These are phyloP conservation scores for Lithophane semibrunnea DNA, from an alignment of 2,888 invertebrate species.

Conservation along the genomic window DNA sequence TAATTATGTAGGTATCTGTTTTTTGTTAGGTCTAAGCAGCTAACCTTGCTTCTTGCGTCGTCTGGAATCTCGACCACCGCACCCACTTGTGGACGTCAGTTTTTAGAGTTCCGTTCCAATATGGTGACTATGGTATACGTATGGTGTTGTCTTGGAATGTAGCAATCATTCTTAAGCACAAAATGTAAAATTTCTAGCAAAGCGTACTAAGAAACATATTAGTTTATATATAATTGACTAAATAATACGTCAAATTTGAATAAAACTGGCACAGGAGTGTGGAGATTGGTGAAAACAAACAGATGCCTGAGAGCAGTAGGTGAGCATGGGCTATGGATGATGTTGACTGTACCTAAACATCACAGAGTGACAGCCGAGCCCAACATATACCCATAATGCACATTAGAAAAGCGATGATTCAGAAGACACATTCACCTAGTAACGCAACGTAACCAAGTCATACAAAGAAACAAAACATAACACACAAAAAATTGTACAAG, in stretches of 20 bases:
- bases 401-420: neutral
- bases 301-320: neutral
- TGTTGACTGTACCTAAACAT: no score
- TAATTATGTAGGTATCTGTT: conserved; percentile 56
- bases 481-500: conserved; percentile 29
- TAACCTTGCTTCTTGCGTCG: conserved; percentile 60
- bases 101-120: conserved; percentile 36
- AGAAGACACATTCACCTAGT: conserved; percentile 9
- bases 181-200: neutral
- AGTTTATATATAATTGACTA: no score
- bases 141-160: neutral
- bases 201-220: neutral
- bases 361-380: neutral
- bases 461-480: conserved; percentile 33
- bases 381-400: no score
- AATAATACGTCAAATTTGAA: neutral
- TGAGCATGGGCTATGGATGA: no score
- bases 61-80: conserved; percentile 65
- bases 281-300: neutral
- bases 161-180: neutral
- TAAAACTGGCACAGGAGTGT: neutral
- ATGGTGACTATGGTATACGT: neutral
- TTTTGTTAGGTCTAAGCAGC: conserved; percentile 55
- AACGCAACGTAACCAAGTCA: conserved; percentile 33
- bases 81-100: conserved; percentile 50